Conservation (phyloP, 1,140 invertebrate species). For the Goniozus legneri region DNA sequence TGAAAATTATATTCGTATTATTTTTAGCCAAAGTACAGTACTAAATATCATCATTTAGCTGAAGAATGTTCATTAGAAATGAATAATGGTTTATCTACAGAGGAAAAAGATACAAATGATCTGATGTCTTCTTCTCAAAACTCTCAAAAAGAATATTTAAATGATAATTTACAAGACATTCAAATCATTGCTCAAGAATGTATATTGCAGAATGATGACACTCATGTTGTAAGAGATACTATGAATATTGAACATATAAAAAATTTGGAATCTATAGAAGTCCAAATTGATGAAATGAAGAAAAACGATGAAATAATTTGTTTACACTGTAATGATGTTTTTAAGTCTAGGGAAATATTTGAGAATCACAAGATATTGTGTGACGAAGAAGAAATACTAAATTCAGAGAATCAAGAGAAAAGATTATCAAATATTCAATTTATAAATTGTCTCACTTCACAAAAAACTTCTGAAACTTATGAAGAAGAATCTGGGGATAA, state of each 20-base stretch:
- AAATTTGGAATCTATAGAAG: conserved; percentile 15
- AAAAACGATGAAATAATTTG: conserved; percentile 13
- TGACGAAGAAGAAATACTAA: conserved; percentile 1
- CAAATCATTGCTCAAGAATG: background rate
- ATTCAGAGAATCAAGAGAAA: background rate
- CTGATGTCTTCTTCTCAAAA: conserved; percentile 6
- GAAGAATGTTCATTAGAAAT: conserved; percentile 20
- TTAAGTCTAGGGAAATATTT: conserved; percentile 22
- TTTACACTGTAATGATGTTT: conserved; percentile 17
- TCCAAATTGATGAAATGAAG: conserved; percentile 3
- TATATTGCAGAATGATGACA: background rate
- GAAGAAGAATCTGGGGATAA: no score
- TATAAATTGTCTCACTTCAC: conserved; percentile 1
- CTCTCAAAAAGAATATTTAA: conserved; percentile 3
- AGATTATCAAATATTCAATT: background rate
- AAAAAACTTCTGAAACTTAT: conserved; percentile 4
- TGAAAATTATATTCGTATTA: conserved; percentile 7
- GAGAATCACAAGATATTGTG: conserved; percentile 27
- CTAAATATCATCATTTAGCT: conserved; percentile 25
- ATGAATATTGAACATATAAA: conserved; percentile 16
- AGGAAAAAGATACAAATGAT: conserved; percentile 6
- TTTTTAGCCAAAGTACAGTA: conserved; percentile 31
- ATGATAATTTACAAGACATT: conserved; percentile 9
- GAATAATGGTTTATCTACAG: conserved; percentile 11
- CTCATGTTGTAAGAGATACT: no score